Evolutionary conservation across 2,888 invertebrate species (phyloP).

Genomic region (Eupithecia insigniata): DNA sequence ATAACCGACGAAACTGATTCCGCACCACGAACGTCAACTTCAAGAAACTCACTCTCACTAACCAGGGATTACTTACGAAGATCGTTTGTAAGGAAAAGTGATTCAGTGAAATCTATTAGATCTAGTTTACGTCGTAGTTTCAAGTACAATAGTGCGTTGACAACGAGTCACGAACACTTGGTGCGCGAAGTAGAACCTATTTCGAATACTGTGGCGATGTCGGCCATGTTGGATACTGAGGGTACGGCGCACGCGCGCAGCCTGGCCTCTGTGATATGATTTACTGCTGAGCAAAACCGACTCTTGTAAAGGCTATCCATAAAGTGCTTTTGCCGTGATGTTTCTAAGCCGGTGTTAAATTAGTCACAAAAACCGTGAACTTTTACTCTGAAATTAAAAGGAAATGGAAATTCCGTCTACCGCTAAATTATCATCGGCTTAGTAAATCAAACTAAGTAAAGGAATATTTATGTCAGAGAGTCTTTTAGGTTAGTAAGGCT

Average conservation of each 20-base stretch:
- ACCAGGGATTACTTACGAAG: constrained; percentile 71
- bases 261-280: constrained; percentile 71
- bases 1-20: constrained; percentile 69
- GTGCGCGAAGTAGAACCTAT: constrained; percentile 86
- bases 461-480: neutral
- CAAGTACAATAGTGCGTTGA: constrained; percentile 71
- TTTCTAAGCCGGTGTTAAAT: neutral
- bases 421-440: neutral
- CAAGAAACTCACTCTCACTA: constrained; percentile 65
- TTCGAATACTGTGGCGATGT: constrained; percentile 79
- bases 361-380: neutral
- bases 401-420: neutral
- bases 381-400: neutral
- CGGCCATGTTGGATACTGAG: constrained; percentile 68
- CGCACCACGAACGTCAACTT: constrained; percentile 56
- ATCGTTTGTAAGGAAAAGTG: constrained; percentile 75
- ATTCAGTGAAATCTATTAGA: constrained; percentile 73
- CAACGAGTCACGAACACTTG: constrained; percentile 84
- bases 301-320: neutral
- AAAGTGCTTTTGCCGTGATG: neutral
- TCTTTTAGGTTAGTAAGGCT: neutral
- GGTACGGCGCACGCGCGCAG: constrained; percentile 60
- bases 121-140: constrained; percentile 76
- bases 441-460: neutral
- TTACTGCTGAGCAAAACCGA: neutral